These are phyloP conservation scores for Seladonia tumulorum DNA, from an alignment of 2,888 invertebrate species.

Conservation along the genomic window DNA sequence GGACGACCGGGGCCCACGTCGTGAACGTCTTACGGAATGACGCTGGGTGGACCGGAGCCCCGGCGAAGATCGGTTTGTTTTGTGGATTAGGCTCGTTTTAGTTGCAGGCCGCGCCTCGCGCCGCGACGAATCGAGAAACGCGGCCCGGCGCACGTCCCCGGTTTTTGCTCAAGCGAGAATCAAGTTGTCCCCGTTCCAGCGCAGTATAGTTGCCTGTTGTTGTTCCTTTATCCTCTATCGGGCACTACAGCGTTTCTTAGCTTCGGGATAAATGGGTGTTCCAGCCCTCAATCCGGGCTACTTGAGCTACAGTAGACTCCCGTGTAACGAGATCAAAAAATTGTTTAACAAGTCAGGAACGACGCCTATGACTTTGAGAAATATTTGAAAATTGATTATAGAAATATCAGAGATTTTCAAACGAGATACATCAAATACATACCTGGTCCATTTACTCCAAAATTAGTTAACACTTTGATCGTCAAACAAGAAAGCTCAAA, in stretches of 20 bases:
- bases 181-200: conserved; percentile 60
- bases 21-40: conserved; percentile 25
- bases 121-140: conserved; percentile 71
- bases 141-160: conserved; percentile 64
- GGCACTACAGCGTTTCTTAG: not conserved
- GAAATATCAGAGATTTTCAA: not conserved
- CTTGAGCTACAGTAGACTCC: not conserved
- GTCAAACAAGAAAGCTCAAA: no score
- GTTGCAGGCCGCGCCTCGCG: conserved; percentile 55
- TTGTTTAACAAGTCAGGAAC: not conserved
- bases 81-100: conserved; percentile 71
- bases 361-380: no score
- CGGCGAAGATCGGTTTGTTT: conserved; percentile 65
- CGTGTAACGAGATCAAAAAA: not conserved
- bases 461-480: no score
- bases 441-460: not conserved
- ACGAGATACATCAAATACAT: not conserved
- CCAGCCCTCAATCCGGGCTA: not conserved
- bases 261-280: not conserved
- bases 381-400: not conserved
- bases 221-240: not conserved
- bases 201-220: conserved; percentile 21
- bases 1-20: not conserved
- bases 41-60: not conserved
- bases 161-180: conserved; percentile 63